Evolutionary conservation across 1,140 invertebrate species (phyloP), one percentile per base, ranked within the genome.

Genomic region (Pseudobourletiella spinata): DNA sequence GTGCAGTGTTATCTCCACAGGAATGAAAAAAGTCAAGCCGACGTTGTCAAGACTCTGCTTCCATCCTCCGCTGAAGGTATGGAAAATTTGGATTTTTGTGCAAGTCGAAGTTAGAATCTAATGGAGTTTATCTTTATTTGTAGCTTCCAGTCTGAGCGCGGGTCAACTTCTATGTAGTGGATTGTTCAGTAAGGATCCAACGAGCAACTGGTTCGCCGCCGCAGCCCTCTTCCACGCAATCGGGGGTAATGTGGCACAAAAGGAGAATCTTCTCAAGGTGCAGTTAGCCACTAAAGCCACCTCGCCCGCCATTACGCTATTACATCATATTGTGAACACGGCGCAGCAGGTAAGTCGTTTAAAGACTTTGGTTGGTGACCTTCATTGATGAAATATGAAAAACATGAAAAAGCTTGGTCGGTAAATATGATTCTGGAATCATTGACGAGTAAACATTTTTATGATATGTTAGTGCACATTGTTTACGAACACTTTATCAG

Each of bases 191-290:
- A 76, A 81, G 0, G 95, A 99, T 74, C 78, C 88, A 18, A 76
- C 95, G n/a, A 94, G 89, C n/a, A 96, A 93, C 74, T 99, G 96
- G 96, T 95, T 97, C 76, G 89, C 91, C 1, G 81, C 93, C 0
- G 87, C 98, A 3, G 88, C 92, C 14, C 76, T 99, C 16, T 87
- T 91, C 69, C 91, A 98, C 71, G 84, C 86, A 0, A 76, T 99
- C n/a, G 83, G 92, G 1, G 91, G 95, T 62, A 95, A 94, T 74
- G 79, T 83, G 2, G 82, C 81, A 3, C 88, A 96, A 71, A 96
- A 96, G 73, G 92, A 97, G 72, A 87, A 95, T 72, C 74, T 99
- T n/a, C 75, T 99, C 2, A 78, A 91, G 63, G 95, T 98, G 15
- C 81, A 97, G 59, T 77, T 99, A 35, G 89, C 93, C 0, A 93